Evolutionary conservation across 2,888 invertebrate genomes (phyloP).

Genomic region (Polietes domitor): DNA sequence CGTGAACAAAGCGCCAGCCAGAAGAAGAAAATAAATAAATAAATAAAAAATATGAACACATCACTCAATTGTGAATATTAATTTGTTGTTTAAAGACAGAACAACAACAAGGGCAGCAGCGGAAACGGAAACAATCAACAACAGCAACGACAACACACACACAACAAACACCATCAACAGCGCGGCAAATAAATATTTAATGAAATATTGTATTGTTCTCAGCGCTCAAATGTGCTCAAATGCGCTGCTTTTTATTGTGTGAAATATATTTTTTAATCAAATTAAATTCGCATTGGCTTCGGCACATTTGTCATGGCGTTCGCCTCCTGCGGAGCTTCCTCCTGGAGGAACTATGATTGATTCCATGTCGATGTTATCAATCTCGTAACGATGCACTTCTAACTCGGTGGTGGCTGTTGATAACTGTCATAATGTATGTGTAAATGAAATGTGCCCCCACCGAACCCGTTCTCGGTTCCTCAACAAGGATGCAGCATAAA

Average conservation of each 20-base stretch:
- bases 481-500: conserved; percentile 14
- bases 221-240: neutral
- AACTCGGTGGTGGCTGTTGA: conserved; percentile 37
- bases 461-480: neutral
- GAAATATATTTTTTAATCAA: conserved; percentile 34
- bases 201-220: conserved; percentile 9
- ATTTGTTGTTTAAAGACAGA: conserved; percentile 24
- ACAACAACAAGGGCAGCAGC: neutral
- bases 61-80: conserved; percentile 37
- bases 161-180: conserved; percentile 10
- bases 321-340: neutral
- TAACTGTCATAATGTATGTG: conserved; percentile 46
- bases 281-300: conserved; percentile 29
- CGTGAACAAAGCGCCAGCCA: neutral
- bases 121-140: neutral
- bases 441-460: neutral
- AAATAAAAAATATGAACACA: no score
- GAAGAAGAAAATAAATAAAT: no score
- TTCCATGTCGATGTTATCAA: conserved; percentile 40
- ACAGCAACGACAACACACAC: neutral
- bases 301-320: neutral
- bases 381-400: conserved; percentile 37
- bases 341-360: neutral
- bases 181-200: conserved; percentile 25
- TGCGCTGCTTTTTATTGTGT: conserved; percentile 1